These are phyloP conservation scores for Pseudocheirus occidentalis DNA, from an alignment of 2,797 vertebrate species.

Conservation along the genomic window DNA sequence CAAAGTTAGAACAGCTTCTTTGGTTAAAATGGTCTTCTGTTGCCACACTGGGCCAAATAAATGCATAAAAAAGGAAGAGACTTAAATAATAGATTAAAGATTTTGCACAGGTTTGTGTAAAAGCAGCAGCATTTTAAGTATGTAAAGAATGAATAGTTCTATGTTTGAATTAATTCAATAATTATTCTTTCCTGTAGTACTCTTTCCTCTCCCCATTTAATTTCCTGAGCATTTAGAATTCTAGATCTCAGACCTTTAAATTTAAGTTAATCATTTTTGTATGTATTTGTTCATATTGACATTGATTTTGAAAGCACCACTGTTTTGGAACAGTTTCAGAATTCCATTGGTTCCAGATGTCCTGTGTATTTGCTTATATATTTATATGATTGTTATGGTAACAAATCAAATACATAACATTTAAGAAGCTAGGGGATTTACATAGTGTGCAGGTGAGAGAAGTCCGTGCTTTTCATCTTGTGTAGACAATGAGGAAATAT, in stretches of 20 bases:
- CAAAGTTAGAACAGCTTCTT: constrained; percentile 68
- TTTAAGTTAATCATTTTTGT: constrained; percentile 28
- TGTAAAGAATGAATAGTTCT: constrained; percentile 22
- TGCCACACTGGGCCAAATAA: background rate
- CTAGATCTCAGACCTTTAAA: background rate
- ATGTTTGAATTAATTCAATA: background rate
- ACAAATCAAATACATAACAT: constrained; percentile 57
- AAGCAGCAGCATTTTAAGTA: background rate
- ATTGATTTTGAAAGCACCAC: constrained; percentile 56
- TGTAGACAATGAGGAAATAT: background rate
- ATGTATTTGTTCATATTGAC: constrained; percentile 53
- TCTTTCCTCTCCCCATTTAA: constrained; percentile 9
- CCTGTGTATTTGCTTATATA: constrained; percentile 70
- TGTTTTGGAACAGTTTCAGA: constrained; percentile 62
- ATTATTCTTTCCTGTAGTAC: constrained; percentile 6
- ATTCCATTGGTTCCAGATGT: constrained; percentile 72
- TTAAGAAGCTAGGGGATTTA: constrained; percentile 22
- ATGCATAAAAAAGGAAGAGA: background rate
- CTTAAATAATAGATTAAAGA: background rate
- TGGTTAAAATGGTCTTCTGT: constrained; percentile 29
- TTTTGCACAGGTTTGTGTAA: constrained; percentile 42
- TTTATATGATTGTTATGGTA: constrained; percentile 65
- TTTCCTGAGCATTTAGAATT: constrained; percentile 30
- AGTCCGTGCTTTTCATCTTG: constrained; percentile 61
- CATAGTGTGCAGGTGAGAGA: constrained; percentile 34